These are phyloP conservation scores for Anguilla japonica DNA, from an alignment of 2,113 vertebrate genomes.

Conservation along the genomic window DNA sequence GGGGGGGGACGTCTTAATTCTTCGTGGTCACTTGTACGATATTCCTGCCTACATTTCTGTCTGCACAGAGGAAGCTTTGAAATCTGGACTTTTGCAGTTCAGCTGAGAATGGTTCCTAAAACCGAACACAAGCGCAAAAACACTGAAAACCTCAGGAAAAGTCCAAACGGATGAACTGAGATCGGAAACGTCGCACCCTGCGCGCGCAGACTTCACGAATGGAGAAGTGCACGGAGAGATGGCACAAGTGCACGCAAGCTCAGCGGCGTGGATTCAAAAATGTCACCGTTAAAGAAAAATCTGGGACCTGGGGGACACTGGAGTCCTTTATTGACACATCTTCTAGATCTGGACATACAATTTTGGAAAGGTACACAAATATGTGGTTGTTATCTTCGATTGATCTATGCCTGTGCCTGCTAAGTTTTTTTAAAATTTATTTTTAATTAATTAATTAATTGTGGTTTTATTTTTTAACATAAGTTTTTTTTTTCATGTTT, in stretches of 20 bases:
- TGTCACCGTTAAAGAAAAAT: neutral
- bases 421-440: too few species aligned
- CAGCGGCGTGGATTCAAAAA: neutral
- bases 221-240: neutral
- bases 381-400: neutral
- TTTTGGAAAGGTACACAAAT: neutral
- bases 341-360: neutral
- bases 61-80: neutral
- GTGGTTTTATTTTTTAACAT: too few species aligned
- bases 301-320: too few species aligned
- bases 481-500: neutral
- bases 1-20: too few species aligned
- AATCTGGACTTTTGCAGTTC: neutral
- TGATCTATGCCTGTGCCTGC: neutral
- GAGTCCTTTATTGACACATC: neutral
- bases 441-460: too few species aligned
- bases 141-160: neutral
- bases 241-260: neutral
- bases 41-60: neutral
- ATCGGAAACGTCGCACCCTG: neutral
- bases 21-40: too few species aligned
- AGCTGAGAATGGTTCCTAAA: neutral
- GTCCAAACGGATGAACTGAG: neutral
- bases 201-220: neutral
- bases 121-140: neutral